phyloP scores from a whole-genome alignment of 2,113 vertebrate genomes.

The Periophthalmus modestus region DNA sequence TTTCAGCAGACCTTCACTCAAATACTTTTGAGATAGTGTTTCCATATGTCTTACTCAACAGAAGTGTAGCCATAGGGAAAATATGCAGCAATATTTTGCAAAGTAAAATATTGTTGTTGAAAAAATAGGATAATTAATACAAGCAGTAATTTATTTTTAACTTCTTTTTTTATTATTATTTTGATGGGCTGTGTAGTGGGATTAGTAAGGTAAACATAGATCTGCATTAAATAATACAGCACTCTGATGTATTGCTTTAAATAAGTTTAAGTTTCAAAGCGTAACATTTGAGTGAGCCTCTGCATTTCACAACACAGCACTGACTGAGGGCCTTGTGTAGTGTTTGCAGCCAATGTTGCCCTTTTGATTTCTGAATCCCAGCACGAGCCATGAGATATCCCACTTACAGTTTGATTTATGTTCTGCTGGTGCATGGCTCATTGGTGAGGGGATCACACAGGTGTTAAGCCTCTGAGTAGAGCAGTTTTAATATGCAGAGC shows the following conservation, averaged over 20 bases:
- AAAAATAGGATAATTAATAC: too few species aligned
- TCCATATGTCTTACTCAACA: not conserved
- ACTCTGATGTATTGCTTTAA: not conserved
- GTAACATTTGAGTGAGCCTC: not conserved
- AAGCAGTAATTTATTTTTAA: not conserved
- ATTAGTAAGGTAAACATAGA: not conserved
- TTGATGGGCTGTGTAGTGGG: not conserved
- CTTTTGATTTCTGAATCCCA: conserved; percentile 76
- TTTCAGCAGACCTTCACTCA: not conserved
- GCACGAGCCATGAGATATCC: conserved; percentile 74
- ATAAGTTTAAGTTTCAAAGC: conserved; percentile 60
- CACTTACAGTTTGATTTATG: conserved; percentile 79
- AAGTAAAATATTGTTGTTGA: too few species aligned
- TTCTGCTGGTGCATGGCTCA: conserved; percentile 58
- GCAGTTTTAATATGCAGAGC: conserved; percentile 79
- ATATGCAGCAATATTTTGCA: not conserved
- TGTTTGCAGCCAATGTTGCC: conserved; percentile 65
- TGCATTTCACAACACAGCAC: conserved; percentile 69
- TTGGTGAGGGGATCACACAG: conserved; percentile 65
- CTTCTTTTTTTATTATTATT: not conserved
- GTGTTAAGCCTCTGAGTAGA: conserved; percentile 63
- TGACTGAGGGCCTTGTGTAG: conserved; percentile 58
- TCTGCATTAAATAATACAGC: not conserved
- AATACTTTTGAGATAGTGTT: too few species aligned
- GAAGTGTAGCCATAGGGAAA: not conserved